A percentile compares a stretch with the other conserved stretches of the same genome.
These are phyloP conservation scores for Brenthis daphne DNA, from an alignment of 2,888 invertebrate genomes.

Conservation along the genomic window DNA sequence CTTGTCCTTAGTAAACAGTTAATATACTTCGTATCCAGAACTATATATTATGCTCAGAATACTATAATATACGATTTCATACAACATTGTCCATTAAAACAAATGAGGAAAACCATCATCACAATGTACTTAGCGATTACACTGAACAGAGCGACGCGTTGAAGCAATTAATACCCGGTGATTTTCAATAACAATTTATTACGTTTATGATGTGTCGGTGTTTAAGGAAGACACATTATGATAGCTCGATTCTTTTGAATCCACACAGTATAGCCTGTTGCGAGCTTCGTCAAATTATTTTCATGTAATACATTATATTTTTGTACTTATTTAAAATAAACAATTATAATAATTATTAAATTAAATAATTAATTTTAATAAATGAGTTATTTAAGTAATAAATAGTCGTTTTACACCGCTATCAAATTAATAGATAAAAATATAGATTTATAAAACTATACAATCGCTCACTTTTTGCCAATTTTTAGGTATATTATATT, in stretches of 20 bases:
- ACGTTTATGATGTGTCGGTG: slow-evolving; percentile 39
- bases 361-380: neutral
- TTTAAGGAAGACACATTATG: slow-evolving; percentile 39
- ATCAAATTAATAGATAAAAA: too few relatives aligned
- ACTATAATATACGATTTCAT: too few relatives aligned
- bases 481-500: too few relatives aligned
- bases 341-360: too few relatives aligned
- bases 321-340: too few relatives aligned
- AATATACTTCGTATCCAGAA: too few relatives aligned
- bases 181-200: slow-evolving; percentile 45
- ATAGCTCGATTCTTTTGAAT: slow-evolving; percentile 18
- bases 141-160: slow-evolving; percentile 16
- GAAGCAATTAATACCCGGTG: slow-evolving; percentile 35
- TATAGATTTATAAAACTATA: too few relatives aligned
- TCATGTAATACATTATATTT: neutral
- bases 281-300: neutral
- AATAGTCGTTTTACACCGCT: too few relatives aligned
- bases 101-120: slow-evolving; percentile 28
- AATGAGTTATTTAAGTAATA: too few relatives aligned
- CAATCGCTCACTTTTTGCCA: too few relatives aligned
- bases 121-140: slow-evolving; percentile 20
- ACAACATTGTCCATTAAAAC: slow-evolving; percentile 18
- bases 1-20: too few relatives aligned
- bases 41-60: too few relatives aligned
- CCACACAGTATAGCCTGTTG: neutral